A percentile compares a stretch with the other conserved stretches of the same genome.
phyloP scores from a whole-genome alignment of 2,113 vertebrate species.

The Hemichromis elongatus region DNA sequence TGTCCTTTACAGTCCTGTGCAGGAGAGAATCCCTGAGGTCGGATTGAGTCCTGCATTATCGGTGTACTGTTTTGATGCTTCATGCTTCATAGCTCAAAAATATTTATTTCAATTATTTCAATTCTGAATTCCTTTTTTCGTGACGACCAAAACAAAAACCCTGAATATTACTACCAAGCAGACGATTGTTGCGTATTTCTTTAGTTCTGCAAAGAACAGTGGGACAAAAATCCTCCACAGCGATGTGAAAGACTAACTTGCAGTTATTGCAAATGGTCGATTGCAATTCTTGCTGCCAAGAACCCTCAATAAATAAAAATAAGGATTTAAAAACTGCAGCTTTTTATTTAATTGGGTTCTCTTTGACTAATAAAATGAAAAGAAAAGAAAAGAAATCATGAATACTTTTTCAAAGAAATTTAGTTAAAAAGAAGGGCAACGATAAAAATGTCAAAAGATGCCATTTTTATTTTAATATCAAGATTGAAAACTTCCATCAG shows the following conservation, averaged over 20 bases:
- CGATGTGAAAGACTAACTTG: neutral
- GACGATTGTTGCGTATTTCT: neutral
- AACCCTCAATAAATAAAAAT: neutral
- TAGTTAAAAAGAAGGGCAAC: neutral
- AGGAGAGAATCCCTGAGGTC: neutral
- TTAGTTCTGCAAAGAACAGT: neutral
- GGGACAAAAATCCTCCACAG: neutral
- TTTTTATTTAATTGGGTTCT: neutral
- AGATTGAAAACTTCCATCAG: neutral
- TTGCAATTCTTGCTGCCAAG: neutral
- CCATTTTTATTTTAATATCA: neutral
- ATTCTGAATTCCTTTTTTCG: neutral
- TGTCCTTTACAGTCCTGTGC: neutral
- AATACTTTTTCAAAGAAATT: neutral
- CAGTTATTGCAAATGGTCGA: accelerated
- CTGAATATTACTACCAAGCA: accelerated
- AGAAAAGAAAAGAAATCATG: neutral
- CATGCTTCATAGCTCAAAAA: accelerated
- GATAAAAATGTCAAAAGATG: neutral
- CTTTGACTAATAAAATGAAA: accelerated
- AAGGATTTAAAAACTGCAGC: accelerated
- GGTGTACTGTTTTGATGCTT: neutral
- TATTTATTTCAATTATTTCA: accelerated
- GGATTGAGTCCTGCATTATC: neutral
- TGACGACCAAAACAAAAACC: neutral